These are phyloP conservation scores for Chorisops tibialis DNA, from an alignment of 2,888 invertebrate species.

Conservation along the genomic window DNA sequence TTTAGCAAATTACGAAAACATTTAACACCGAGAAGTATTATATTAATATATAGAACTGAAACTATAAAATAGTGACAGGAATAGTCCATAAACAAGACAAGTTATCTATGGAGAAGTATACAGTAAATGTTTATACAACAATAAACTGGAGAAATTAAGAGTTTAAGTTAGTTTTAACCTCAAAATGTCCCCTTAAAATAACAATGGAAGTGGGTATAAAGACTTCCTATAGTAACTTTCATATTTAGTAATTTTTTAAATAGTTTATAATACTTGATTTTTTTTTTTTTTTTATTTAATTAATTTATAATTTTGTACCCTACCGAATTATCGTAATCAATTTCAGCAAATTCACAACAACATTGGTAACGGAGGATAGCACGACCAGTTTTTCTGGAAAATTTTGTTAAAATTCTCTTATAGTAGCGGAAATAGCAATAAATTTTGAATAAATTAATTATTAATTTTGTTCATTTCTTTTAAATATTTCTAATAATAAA, in stretches of 20 bases:
- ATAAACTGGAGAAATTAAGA: neutral
- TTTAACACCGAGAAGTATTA: constrained; percentile 8
- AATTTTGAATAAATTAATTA: constrained; percentile 17
- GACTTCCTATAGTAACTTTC: neutral
- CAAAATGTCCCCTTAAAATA: constrained; percentile 1
- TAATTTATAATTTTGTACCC: constrained; percentile 40
- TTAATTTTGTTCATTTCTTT: neutral
- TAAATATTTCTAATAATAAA: constrained; percentile 31
- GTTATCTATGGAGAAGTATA: no score
- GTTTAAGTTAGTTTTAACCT: neutral
- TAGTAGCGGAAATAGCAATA: constrained; percentile 4
- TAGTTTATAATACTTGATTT: constrained; percentile 30
- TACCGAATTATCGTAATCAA: constrained; percentile 54
- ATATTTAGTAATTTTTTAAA: neutral
- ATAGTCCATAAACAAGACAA: no score
- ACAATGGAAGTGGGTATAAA: neutral
- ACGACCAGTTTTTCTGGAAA: constrained; percentile 54
- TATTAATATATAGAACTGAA: neutral
- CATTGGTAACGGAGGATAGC: constrained; percentile 54
- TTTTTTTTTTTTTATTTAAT: constrained; percentile 31
- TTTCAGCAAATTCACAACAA: constrained; percentile 54
- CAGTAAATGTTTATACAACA: constrained; percentile 5
- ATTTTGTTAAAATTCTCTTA: constrained; percentile 37
- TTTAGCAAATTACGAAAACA: constrained; percentile 9
- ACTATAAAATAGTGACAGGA: neutral